phyloP scores from a whole-genome alignment of 2,888 invertebrate species.

The Chrysotoxum bicinctum region DNA sequence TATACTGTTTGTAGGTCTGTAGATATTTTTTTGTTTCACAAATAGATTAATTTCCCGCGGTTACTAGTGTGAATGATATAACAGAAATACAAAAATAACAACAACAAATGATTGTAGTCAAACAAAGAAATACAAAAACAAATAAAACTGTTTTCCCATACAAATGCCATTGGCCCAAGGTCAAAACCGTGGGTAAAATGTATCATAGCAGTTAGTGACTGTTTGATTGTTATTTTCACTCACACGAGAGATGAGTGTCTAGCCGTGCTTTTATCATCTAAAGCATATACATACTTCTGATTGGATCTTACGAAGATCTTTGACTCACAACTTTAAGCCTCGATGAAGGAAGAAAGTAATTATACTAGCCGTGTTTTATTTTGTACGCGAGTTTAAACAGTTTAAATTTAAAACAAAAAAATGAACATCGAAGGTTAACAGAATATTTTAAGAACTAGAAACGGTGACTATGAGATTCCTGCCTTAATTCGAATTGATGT shows the following conservation, averaged over 20 bases:
- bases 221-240: constrained; percentile 33
- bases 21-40: not conserved
- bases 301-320: not conserved
- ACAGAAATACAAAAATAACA: not conserved
- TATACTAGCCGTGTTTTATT: not conserved
- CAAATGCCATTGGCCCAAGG: constrained; percentile 65
- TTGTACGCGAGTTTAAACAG: too few species aligned
- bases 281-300: not conserved
- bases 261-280: not conserved
- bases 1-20: not conserved
- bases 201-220: not conserved
- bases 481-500: too few species aligned
- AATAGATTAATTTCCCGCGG: constrained; percentile 7
- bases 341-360: not conserved
- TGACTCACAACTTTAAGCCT: not conserved
- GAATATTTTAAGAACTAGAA: too few species aligned
- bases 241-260: constrained; percentile 18
- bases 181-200: constrained; percentile 64
- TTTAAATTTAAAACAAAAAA: too few species aligned
- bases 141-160: constrained; percentile 16
- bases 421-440: too few species aligned
- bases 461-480: too few species aligned
- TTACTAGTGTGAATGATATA: constrained; percentile 1
- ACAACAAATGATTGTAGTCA: not conserved
- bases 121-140: constrained; percentile 9